Conservation (phyloP, 1,140 invertebrate genomes). For the Conus betulinus region DNA sequence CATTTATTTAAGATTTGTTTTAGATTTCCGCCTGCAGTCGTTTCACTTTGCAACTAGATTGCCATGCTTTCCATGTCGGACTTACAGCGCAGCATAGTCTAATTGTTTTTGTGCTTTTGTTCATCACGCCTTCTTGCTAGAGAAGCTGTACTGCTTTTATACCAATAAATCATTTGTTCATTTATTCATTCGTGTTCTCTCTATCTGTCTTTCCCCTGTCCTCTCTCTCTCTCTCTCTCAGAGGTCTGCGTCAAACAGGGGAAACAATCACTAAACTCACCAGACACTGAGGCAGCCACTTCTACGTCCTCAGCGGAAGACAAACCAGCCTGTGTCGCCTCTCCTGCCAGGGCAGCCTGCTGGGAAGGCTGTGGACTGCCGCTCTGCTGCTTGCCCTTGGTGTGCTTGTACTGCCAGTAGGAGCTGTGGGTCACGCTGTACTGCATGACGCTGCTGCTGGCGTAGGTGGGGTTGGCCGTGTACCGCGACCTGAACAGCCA, state of each 20-base stretch:
- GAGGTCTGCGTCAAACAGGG: not conserved
- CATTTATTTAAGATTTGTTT: no score
- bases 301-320: slow-evolving; percentile 24
- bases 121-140: no score
- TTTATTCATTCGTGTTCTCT: no score
- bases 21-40: no score
- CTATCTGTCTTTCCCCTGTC: no score
- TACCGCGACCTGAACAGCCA: slow-evolving; percentile 63
- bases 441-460: slow-evolving; percentile 78
- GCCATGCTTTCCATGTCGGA: no score
- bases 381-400: slow-evolving; percentile 46
- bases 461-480: slow-evolving; percentile 82
- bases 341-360: not conserved
- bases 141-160: no score
- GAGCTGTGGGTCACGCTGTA: slow-evolving; percentile 70
- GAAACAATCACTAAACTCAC: not conserved
- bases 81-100: no score
- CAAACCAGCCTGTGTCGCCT: not conserved
- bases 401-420: slow-evolving; percentile 69
- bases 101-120: no score
- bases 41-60: no score
- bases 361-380: not conserved
- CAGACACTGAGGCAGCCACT: not conserved
- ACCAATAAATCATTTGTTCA: no score
- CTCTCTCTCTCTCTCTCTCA: no score